Evolutionary conservation across 2,113 vertebrate genomes (phyloP).

Genomic region (Nicator chloris): DNA sequence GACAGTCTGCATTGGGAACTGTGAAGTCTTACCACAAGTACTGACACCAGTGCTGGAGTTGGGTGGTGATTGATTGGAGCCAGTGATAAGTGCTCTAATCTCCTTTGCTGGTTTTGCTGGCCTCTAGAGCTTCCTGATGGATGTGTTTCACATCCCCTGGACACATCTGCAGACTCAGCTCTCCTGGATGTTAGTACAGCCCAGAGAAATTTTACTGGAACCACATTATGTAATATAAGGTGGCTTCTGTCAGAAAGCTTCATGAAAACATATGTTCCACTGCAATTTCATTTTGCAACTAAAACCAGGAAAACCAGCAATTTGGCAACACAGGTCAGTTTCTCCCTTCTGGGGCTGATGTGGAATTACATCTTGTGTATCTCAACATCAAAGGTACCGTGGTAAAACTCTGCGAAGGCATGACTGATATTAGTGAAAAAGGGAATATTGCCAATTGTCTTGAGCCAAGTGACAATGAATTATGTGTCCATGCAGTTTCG

Average conservation of each 20-base stretch:
- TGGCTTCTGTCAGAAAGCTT: background rate
- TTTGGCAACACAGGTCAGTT: background rate
- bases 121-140: background rate
- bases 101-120: background rate
- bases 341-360: background rate
- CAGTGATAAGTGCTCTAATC: background rate
- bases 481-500: background rate
- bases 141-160: background rate
- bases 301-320: background rate
- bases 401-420: background rate
- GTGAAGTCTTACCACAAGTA: background rate
- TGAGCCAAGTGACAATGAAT: background rate
- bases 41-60: background rate
- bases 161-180: background rate
- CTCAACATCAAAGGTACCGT: background rate
- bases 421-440: background rate
- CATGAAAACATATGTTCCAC: background rate
- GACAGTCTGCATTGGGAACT: background rate
- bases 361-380: background rate
- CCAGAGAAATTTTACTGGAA: background rate
- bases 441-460: background rate
- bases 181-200: background rate
- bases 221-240: background rate
- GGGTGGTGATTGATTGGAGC: background rate
- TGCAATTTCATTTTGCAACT: background rate